Conservation (phyloP, 2,797 vertebrate genomes). For the Furcifer pardalis region DNA sequence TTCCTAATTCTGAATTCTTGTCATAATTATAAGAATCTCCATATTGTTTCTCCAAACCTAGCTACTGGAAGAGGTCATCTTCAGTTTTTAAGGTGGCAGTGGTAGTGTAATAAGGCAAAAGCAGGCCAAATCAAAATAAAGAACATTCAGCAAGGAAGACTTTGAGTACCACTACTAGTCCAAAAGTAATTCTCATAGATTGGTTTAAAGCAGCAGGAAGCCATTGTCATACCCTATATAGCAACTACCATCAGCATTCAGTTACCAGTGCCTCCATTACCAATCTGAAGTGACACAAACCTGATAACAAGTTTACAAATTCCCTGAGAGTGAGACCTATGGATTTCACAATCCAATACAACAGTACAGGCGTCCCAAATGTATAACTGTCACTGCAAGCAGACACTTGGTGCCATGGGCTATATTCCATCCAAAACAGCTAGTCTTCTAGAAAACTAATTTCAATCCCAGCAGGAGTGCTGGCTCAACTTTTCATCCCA, state of each 20-base stretch:
- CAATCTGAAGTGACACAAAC: neutral
- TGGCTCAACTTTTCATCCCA: constrained; percentile 26
- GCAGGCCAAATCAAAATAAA: neutral
- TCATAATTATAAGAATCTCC: neutral
- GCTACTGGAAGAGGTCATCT: neutral
- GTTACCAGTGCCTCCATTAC: neutral
- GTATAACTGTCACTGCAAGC: constrained; percentile 15
- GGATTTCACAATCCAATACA: constrained; percentile 1
- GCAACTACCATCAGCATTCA: neutral
- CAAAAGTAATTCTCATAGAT: neutral
- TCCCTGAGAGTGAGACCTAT: neutral
- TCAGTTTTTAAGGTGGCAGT: neutral
- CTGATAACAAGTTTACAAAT: neutral
- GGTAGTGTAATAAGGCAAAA: neutral
- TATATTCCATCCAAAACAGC: constrained; percentile 23
- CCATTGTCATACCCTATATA: neutral
- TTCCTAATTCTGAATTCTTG: neutral
- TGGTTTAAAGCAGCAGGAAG: neutral
- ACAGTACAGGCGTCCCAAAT: neutral
- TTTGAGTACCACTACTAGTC: neutral
- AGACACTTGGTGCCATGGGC: constrained; percentile 36
- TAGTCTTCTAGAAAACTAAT: constrained; percentile 36
- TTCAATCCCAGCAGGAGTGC: constrained; percentile 33
- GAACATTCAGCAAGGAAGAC: too few relatives aligned
- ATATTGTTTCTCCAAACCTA: neutral